A percentile compares a stretch with the other conserved stretches of the same genome.
Evolutionary conservation across 2,888 invertebrate species (phyloP).

Genomic region (Ferrisia virgata): DNA sequence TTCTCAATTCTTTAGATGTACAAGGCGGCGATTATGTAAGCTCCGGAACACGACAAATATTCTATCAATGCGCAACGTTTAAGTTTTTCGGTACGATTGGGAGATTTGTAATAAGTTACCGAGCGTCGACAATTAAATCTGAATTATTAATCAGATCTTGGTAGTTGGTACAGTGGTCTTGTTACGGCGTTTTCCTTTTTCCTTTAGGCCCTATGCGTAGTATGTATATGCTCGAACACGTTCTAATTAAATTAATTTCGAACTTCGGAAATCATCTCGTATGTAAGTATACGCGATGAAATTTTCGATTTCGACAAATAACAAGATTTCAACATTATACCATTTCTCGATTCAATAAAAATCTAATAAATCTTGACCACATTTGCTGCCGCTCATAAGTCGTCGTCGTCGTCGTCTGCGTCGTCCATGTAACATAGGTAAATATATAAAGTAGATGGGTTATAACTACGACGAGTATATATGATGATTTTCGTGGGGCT

Average conservation of each 20-base stretch:
- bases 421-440: too few relatives aligned
- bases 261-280: neutral
- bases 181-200: neutral
- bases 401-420: neutral
- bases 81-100: neutral
- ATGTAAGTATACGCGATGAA: neutral
- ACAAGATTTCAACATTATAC: slow-evolving; percentile 22
- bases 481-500: neutral
- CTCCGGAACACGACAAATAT: neutral
- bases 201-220: neutral
- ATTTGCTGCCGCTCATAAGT: neutral
- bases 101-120: too few relatives aligned
- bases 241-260: slow-evolving; percentile 29
- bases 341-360: neutral
- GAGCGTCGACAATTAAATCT: slow-evolving; percentile 8
- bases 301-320: neutral
- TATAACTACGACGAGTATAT: neutral
- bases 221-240: neutral
- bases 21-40: neutral
- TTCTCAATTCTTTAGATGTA: neutral
- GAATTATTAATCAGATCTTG: slow-evolving; percentile 22
- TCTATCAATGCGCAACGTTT: neutral
- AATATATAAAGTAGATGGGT: too few relatives aligned
- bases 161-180: neutral
- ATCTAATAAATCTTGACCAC: neutral